Conservation (phyloP, 2,113 vertebrate species). For the Atherinomorus stipes region DNA sequence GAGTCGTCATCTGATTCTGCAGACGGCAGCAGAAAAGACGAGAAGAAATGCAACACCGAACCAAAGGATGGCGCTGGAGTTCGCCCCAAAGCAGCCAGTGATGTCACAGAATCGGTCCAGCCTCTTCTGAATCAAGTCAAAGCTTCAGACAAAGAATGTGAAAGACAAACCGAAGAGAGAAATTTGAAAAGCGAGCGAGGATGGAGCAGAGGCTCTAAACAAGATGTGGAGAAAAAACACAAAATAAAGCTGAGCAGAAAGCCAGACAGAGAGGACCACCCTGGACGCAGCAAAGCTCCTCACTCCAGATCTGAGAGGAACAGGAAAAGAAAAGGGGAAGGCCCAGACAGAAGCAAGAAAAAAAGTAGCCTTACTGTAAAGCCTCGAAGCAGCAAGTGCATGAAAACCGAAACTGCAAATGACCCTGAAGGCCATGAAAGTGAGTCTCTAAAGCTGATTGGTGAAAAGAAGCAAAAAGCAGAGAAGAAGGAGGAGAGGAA, state of each 20-base stretch:
- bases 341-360: constrained; percentile 7
- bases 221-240: constrained; percentile 75
- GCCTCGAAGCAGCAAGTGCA: constrained; percentile 16
- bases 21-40: constrained; percentile 84
- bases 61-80: constrained; percentile 84
- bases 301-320: constrained; percentile 70
- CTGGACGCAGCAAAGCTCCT: constrained; percentile 22
- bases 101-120: constrained; percentile 70
- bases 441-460: constrained; percentile 19
- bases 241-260: constrained; percentile 72
- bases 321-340: constrained; percentile 61
- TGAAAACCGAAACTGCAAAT: constrained; percentile 8
- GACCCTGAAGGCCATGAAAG: background rate
- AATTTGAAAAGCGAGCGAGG: constrained; percentile 64
- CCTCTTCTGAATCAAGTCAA: constrained; percentile 64
- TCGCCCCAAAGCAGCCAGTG: constrained; percentile 80
- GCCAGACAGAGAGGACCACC: constrained; percentile 57
- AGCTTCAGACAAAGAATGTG: constrained; percentile 84
- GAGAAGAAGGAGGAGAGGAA: constrained; percentile 56
- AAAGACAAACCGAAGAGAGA: constrained; percentile 77
- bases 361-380: background rate
- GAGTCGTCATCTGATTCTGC: constrained; percentile 77
- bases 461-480: constrained; percentile 35
- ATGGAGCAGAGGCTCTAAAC: constrained; percentile 73
- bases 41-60: constrained; percentile 79